Base-by-base conservation (phyloP, 2,113 vertebrate genomes). In the Cephalopholis sonnerati region DNA sequence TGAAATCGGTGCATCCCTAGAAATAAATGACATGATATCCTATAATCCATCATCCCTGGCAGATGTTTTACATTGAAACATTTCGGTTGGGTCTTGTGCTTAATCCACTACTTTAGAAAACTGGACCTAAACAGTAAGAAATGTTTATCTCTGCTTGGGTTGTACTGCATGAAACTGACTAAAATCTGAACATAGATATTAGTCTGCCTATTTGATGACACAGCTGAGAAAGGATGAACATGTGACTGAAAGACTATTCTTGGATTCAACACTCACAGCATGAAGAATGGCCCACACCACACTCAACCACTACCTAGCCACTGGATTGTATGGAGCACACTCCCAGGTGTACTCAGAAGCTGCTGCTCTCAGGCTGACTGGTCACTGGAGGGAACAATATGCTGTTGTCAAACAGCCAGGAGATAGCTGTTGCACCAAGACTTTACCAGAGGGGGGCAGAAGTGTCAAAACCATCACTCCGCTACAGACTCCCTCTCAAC, bases 391-490 rank as follows among this genome's bases (percentile, higher is more conserved):
- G 70, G 32, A 65, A 59, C 67, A 16, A 25, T 27, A 18, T 20
- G 75, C 64, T n/a, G 64, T 24, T 63, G 27, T 12, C 36, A 79
- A 65, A 69, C 70, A 62, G 58, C 54, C 53, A 44, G 55, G 46
- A 69, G 18, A 59, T 29, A 66, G 69, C 41, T 75, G 61, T 25
- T 70, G 44, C 44, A 64, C 39, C 25, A 29, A 61, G 46, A 77
- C 54, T 61, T 75, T 24, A 69, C 22, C 74, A 77, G 63, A 67
- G 10, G 68, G 27, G 79, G 66, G 16, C 66, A 81, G 54, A 77
- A 41, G 44, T 63, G 72, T 89, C 51, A 91, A 88, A 86, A 71
- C 67, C 73, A 84, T 68, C 73, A 85, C 77, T 74, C 70, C 58
- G 61, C 46, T 62, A 72, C 48, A 16, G 32, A 76, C 57, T 53